Percentiles rank a stretch among this genome's conserved stretches.
phyloP scores from a whole-genome alignment of 2,797 vertebrate genomes.

The Catharus ustulatus region DNA sequence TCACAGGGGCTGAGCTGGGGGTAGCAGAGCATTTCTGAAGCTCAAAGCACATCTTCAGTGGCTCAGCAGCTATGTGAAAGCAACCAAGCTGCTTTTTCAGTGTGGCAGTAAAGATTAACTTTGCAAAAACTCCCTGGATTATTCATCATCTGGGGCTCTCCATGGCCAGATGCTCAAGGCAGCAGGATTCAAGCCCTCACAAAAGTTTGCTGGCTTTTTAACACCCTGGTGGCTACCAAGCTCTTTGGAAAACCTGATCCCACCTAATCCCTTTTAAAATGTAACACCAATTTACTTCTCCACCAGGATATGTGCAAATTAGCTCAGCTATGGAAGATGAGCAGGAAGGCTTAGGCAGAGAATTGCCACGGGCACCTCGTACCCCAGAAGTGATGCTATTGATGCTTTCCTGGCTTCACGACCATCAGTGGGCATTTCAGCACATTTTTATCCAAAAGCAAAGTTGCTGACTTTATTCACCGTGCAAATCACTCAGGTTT shows the following conservation, averaged over 20 bases:
- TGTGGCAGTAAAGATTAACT: neutral
- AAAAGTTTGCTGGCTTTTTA: neutral
- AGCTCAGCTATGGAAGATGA: neutral
- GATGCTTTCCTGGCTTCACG: neutral
- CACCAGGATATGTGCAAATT: neutral
- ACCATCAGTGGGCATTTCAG: neutral
- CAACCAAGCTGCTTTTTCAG: neutral
- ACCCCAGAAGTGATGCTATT: accelerated
- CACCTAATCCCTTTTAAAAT: constrained; percentile 13
- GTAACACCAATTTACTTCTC: neutral
- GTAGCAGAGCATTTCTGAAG: neutral
- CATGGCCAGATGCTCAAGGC: neutral
- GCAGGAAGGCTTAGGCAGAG: neutral
- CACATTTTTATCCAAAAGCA: neutral
- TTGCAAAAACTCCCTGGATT: neutral
- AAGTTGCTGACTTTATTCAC: neutral
- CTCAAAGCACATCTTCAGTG: neutral
- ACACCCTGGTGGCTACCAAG: neutral
- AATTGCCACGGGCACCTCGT: neutral
- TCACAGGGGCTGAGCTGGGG: neutral
- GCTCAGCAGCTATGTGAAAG: neutral
- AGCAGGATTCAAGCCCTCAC: neutral
- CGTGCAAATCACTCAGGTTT: neutral
- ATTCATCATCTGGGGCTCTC: neutral
- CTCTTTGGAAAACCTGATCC: constrained; percentile 34